These are phyloP conservation scores for Sebastes minor DNA, from an alignment of 2,797 vertebrate species.

Conservation along the genomic window DNA sequence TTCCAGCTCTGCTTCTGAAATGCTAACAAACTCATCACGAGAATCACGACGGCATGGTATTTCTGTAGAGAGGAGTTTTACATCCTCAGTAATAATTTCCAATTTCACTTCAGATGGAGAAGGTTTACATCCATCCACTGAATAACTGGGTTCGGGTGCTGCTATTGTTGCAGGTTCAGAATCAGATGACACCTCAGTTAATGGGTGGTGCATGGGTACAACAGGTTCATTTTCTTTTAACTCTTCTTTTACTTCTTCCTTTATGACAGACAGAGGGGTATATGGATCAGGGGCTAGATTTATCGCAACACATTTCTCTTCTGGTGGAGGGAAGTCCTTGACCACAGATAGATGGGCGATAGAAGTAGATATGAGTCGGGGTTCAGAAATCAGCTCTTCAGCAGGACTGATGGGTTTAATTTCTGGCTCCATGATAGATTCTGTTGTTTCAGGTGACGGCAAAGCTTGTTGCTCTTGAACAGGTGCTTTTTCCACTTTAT, in stretches of 20 bases:
- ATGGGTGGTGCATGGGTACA: constrained; percentile 10
- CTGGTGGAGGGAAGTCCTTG: constrained; percentile 64
- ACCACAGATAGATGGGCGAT: constrained; percentile 27
- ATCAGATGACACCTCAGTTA: constrained; percentile 51
- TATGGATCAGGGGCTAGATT: constrained; percentile 40
- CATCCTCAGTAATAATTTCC: constrained; percentile 55
- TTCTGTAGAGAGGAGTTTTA: constrained; percentile 69
- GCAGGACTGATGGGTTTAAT: constrained; percentile 81
- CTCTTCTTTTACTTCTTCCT: constrained; percentile 64
- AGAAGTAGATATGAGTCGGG: constrained; percentile 16
- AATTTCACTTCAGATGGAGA: constrained; percentile 65
- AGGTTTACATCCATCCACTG: constrained; percentile 44
- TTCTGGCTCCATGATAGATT: constrained; percentile 77
- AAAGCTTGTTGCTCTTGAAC: constrained; percentile 77
- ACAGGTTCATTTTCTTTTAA: constrained; percentile 63
- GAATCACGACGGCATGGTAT: constrained; percentile 77
- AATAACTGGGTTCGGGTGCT: constrained; percentile 64
- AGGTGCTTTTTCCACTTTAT: constrained; percentile 76
- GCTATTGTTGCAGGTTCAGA: constrained; percentile 57
- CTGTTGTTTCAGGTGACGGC: constrained; percentile 76
- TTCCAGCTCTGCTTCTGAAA: constrained; percentile 68
- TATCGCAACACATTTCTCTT: constrained; percentile 52
- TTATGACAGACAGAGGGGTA: constrained; percentile 28
- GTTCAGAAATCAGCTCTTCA: constrained; percentile 60
- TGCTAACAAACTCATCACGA: constrained; percentile 79